Percentiles rank a stretch among this genome's conserved stretches.
Conservation (phyloP, 2,888 invertebrate species). For the Parthenolecanium corni region DNA sequence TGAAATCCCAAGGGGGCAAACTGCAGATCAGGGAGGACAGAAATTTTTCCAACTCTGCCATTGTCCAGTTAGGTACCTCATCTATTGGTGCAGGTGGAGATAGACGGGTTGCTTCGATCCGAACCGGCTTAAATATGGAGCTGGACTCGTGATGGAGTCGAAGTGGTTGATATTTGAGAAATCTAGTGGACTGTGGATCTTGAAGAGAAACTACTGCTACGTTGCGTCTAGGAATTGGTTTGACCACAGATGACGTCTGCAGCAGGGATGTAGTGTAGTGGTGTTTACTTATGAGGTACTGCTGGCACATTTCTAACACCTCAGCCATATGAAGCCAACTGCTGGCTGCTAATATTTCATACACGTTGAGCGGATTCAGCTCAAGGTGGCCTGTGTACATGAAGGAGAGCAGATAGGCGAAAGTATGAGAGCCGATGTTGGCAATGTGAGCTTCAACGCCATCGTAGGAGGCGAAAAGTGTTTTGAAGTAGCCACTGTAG, state of each 20-base stretch:
- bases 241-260: conserved; percentile 39
- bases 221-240: conserved; percentile 42
- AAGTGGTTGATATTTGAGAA: conserved; percentile 21
- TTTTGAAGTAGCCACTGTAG: conserved; percentile 60
- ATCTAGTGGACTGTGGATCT: conserved; percentile 34
- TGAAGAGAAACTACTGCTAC: conserved; percentile 38
- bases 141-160: not conserved
- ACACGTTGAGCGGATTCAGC: conserved; percentile 56
- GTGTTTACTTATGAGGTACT: conserved; percentile 40
- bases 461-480: conserved; percentile 43
- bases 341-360: conserved; percentile 57
- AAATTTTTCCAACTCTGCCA: too few species aligned
- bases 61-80: too few species aligned
- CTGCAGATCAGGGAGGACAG: too few species aligned
- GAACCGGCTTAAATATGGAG: conserved; percentile 20
- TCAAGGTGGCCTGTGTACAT: conserved; percentile 65
- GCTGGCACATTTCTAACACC: conserved; percentile 55
- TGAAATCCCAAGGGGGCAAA: too few species aligned
- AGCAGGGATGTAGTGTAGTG: conserved; percentile 35
- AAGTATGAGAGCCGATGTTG: conserved; percentile 39
- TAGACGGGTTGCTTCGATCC: not conserved
- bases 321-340: conserved; percentile 62
- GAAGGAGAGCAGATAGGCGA: conserved; percentile 56
- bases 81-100: not conserved
- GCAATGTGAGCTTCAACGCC: conserved; percentile 35